Evolutionary conservation across 2,113 vertebrate genomes (phyloP).

Genomic region (Tenebrosternarchus preto): DNA sequence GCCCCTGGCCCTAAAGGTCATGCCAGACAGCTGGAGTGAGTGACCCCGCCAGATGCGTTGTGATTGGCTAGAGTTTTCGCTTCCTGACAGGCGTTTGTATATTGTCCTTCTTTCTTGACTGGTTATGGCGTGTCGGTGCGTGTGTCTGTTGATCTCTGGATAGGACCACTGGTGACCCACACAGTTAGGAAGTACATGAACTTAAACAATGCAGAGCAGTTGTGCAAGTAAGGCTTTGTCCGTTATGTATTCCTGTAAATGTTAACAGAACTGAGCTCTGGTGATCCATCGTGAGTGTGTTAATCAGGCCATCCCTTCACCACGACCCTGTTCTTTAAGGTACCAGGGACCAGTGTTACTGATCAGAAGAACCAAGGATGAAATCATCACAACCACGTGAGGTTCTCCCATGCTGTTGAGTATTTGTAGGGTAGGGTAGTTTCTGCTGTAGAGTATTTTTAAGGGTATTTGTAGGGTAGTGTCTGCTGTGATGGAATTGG

Average conservation of each 20-base stretch:
- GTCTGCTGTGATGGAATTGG: background rate
- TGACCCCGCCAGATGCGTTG: conserved; percentile 16
- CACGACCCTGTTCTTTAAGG: conserved; percentile 61
- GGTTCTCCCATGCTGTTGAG: too few species aligned
- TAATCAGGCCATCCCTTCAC: conserved; percentile 10
- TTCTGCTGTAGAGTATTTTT: too few species aligned
- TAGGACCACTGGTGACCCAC: conserved; percentile 84
- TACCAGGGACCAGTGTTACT: conserved; percentile 88
- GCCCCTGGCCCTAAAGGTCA: conserved; percentile 89
- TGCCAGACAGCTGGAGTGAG: conserved; percentile 94
- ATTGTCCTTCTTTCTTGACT: background rate
- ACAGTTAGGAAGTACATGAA: conserved; percentile 89
- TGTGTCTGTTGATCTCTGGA: conserved; percentile 21
- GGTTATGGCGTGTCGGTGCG: conserved; percentile 7
- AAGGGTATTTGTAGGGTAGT: too few species aligned
- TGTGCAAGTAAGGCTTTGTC: conserved; percentile 80
- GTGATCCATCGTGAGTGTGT: too few species aligned
- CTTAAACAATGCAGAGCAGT: conserved; percentile 87
- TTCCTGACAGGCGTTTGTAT: background rate
- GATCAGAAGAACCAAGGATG: conserved; percentile 88
- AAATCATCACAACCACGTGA: conserved; percentile 91
- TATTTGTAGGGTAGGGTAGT: too few species aligned
- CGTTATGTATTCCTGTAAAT: background rate
- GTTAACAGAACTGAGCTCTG: background rate
- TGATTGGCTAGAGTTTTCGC: background rate